Percentiles rank a stretch among this genome's conserved stretches.
phyloP scores from a whole-genome alignment of 2,797 vertebrate genomes.

The Artibeus jamaicensis region DNA sequence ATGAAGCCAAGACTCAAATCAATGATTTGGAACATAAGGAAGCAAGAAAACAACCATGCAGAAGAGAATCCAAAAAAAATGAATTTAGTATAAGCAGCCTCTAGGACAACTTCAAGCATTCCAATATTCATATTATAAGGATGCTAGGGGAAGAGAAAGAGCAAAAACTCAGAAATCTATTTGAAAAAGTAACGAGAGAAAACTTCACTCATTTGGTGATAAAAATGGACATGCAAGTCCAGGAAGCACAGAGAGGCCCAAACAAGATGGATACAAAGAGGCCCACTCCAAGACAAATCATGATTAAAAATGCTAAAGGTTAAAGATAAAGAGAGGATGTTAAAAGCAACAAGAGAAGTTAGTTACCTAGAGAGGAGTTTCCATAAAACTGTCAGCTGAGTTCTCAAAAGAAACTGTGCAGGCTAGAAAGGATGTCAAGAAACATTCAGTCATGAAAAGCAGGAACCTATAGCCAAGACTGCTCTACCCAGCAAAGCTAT shows the following conservation, averaged over 20 bases:
- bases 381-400: not conserved
- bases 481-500: not conserved
- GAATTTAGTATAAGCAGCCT: not conserved
- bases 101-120: not conserved
- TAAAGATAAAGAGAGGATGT: not conserved
- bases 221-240: not conserved
- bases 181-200: not conserved
- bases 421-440: not conserved
- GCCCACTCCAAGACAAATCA: not conserved
- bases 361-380: not conserved
- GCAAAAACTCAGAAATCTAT: not conserved
- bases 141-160: not conserved
- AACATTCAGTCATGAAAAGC: not conserved
- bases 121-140: not conserved
- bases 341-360: not conserved
- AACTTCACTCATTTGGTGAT: not conserved
- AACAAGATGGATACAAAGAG: not conserved
- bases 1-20: not conserved
- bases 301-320: not conserved
- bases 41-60: not conserved
- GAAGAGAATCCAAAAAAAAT: not conserved
- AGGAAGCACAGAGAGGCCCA: not conserved
- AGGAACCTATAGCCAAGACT: not conserved
- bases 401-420: not conserved
- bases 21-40: not conserved